These are phyloP conservation scores for Solenopsis invicta DNA, from an alignment of 1,140 invertebrate species.

Conservation along the genomic window DNA sequence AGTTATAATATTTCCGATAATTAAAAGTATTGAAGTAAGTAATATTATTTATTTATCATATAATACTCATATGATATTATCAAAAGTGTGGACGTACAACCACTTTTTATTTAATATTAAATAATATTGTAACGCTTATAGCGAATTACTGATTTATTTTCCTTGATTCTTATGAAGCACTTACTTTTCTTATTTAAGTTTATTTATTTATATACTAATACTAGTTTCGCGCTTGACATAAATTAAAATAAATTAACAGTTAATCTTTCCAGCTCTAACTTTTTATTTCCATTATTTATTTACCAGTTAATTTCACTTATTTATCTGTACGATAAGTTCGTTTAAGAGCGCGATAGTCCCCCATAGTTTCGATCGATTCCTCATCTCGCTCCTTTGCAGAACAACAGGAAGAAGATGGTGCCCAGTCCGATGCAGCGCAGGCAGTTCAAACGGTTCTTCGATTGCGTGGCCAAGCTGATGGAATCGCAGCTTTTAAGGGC, in stretches of 20 bases:
- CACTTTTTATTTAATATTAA: no score
- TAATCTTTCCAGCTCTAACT: neutral
- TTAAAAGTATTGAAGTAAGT: no score
- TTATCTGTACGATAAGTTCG: neutral
- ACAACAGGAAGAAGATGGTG: slow-evolving; percentile 92
- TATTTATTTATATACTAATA: neutral
- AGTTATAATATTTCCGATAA: no score
- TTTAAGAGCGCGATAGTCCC: neutral
- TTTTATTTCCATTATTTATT: neutral
- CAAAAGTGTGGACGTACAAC: no score
- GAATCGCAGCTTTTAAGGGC: slow-evolving; percentile 94
- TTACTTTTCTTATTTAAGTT: neutral
- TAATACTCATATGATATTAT: no score
- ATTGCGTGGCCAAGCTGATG: slow-evolving; percentile 95
- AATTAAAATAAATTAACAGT: slow-evolving; percentile 16
- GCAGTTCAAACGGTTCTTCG: slow-evolving; percentile 93
- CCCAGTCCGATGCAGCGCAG: slow-evolving; percentile 91
- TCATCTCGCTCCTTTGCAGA: slow-evolving; percentile 85
- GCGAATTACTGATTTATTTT: neutral
- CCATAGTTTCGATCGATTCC: neutral
- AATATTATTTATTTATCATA: no score
- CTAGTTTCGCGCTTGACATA: neutral
- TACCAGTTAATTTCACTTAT: neutral
- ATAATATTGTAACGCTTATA: no score
- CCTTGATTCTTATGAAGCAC: neutral